Evolutionary conservation across 2,888 invertebrate genomes (phyloP).

Genomic region (Papilio elwesi): DNA sequence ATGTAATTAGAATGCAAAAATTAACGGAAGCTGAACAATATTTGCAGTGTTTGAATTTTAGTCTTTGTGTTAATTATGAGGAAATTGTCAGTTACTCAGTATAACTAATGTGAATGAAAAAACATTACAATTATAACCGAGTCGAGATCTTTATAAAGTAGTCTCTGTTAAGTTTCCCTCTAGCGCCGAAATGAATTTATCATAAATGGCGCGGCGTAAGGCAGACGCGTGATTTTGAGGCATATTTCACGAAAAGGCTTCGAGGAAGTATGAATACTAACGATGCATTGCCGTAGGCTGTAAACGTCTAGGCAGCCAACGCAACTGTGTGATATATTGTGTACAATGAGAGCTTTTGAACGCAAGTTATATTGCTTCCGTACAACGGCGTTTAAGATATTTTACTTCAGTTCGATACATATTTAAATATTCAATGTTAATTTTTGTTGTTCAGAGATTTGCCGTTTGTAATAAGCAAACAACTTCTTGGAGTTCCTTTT

Average conservation of each 20-base stretch:
- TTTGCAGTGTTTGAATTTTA: too few relatives aligned
- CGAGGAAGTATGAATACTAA: slow-evolving; percentile 41
- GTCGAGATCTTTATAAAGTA: not conserved
- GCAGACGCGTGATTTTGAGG: slow-evolving; percentile 39
- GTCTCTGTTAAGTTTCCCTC: not conserved
- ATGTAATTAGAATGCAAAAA: too few relatives aligned
- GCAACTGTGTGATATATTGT: slow-evolving; percentile 34
- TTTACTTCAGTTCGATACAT: slow-evolving; percentile 26
- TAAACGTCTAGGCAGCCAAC: slow-evolving; percentile 39
- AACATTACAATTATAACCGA: too few relatives aligned
- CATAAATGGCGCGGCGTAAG: slow-evolving; percentile 24
- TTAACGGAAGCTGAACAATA: too few relatives aligned
- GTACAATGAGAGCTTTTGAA: slow-evolving; percentile 33
- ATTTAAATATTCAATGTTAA: slow-evolving; percentile 2
- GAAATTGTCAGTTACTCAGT: too few relatives aligned
- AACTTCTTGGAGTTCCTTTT: too few relatives aligned
- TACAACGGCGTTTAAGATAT: slow-evolving; percentile 22
- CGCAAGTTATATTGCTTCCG: slow-evolving; percentile 32
- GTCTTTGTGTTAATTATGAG: too few relatives aligned
- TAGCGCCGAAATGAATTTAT: slow-evolving; percentile 34
- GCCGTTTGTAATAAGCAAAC: not conserved
- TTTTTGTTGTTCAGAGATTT: not conserved
- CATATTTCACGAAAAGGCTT: slow-evolving; percentile 40
- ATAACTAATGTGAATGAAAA: too few relatives aligned
- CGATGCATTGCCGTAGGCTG: slow-evolving; percentile 39